Base-by-base conservation (phyloP, 2,888 invertebrate species). In the Hydroisotoma schaefferi region DNA sequence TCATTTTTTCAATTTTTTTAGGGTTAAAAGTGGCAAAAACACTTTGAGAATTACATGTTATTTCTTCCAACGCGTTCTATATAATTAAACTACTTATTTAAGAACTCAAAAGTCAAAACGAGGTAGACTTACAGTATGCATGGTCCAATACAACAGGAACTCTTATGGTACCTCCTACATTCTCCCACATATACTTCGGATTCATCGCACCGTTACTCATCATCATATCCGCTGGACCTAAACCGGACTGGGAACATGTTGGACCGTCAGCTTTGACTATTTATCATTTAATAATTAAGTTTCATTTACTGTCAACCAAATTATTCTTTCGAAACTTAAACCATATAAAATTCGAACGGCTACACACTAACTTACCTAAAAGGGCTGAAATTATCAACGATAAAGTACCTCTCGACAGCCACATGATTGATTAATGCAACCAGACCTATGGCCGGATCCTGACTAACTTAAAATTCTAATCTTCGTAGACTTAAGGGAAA, bases 171-270 rank as follows among this genome's bases (percentile, higher is more conserved):
- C 47, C 28, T 8, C 66, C 63, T 1, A 51, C 47, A 43, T 61
- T 60, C 26, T 61, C 51, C 66, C 66, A 66, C 56, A 58, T 57
- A 48, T 66, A 66, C 15, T 58, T 60, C 15, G 63, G 63, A 54
- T 66, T 66, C 66, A 66, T 66, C 22, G 38, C n/a, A 33, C 53
- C 53, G 8, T 20, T 33, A n/a, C 40, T 53, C 66, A 63, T 66
- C 26, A 54, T 66, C 60, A 66, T 57, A 49, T 66, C 63, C 12
- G 54, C 53, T 1, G 66, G 66, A 10, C 66, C 66, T 37, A 47
- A 40, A 3, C 63, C 60, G 37, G 52, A 59, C 52, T 63, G 63
- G 4, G 56, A 57, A 47, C 66, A 66, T 44, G 55, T 59, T 44
- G 55, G 53, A 2, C 65, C 65, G 38, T 65, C 65, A 47, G 53